Base-by-base conservation (phyloP, 2,113 vertebrate genomes). In the Pardalotus punctatus region DNA sequence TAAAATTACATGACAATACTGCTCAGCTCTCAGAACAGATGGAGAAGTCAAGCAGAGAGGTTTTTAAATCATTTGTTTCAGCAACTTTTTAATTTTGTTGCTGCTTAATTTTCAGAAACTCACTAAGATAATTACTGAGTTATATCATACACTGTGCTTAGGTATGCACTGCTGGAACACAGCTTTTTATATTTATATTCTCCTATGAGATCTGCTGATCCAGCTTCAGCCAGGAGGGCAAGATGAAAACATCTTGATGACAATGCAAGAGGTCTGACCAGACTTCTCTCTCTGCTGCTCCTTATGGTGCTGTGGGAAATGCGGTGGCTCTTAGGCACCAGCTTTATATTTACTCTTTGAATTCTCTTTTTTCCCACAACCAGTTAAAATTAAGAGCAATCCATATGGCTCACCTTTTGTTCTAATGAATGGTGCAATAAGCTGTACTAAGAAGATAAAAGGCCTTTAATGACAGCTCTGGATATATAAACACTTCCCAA, bases 91-190 rank as follows among this genome's bases (percentile, higher is more conserved):
- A 67, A 87, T 92, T 90, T 70, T 78, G 72, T 94, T 84, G 81
- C 93, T 85, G 48, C 57, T 82, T 90, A 81, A 96, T 96, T 97
- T 97, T 93, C 81, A 94, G 96, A 47, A 97, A 93, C 48, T 48
- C 2, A 3, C 66, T 48, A 61, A 82, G 86, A 54, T 88, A 87
- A 95, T 88, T 91, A 64, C 69, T 80, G 82, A 66, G 81, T 77
- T 93, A 73, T 72, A 69, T 64, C 85, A 77, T 87, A 74, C 2
- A 12, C 67, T 27, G 79, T 83, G 88, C 88, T 96, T 82, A 95
- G 73, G 77, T 93, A 79, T 69, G 95, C 88, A 73, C 90, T 96
- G 65, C 81, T 96, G 94, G 95, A 96, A 85, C 73, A 95, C 6
- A 91, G 72, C 79, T 94, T 64, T 87, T 66, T 85, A 22, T 67